phyloP scores from a whole-genome alignment of 2,888 invertebrate genomes.

The Zelleria hepariella region DNA sequence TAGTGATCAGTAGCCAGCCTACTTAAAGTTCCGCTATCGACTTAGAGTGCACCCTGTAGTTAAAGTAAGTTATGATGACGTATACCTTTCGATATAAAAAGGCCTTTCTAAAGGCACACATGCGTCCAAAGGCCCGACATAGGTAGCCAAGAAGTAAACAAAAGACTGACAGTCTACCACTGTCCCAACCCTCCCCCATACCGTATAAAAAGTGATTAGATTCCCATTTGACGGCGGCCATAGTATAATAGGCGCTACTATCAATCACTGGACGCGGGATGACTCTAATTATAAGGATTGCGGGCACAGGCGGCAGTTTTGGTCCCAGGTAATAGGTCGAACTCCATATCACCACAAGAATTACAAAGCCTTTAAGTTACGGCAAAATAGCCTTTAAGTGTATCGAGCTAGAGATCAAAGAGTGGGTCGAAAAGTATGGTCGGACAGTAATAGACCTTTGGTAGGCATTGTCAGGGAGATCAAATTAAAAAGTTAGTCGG shows the following conservation, averaged over 20 bases:
- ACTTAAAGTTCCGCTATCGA: no score
- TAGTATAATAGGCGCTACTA: slow-evolving; percentile 38
- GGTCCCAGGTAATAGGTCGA: slow-evolving; percentile 47
- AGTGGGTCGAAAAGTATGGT: background rate
- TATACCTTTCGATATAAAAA: no score
- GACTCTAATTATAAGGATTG: slow-evolving; percentile 68
- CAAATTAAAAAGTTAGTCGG: slow-evolving; percentile 4
- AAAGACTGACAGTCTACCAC: background rate
- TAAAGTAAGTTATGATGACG: no score
- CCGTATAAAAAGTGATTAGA: slow-evolving; percentile 54
- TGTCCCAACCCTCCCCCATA: slow-evolving; percentile 9
- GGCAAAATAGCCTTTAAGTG: background rate
- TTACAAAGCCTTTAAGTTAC: background rate
- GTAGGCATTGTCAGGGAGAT: slow-evolving; percentile 1
- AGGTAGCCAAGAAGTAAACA: background rate
- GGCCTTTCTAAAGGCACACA: no score
- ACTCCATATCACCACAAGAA: background rate
- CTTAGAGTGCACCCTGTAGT: no score
- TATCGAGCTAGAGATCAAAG: background rate
- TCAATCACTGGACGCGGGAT: slow-evolving; percentile 63
- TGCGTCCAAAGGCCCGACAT: no score
- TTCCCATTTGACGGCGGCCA: slow-evolving; percentile 45
- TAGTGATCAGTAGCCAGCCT: no score
- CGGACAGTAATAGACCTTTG: slow-evolving; percentile 2
- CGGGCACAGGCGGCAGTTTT: slow-evolving; percentile 30